Base-by-base conservation (phyloP, 2,888 invertebrate genomes). In the Teleiodes luculella region DNA sequence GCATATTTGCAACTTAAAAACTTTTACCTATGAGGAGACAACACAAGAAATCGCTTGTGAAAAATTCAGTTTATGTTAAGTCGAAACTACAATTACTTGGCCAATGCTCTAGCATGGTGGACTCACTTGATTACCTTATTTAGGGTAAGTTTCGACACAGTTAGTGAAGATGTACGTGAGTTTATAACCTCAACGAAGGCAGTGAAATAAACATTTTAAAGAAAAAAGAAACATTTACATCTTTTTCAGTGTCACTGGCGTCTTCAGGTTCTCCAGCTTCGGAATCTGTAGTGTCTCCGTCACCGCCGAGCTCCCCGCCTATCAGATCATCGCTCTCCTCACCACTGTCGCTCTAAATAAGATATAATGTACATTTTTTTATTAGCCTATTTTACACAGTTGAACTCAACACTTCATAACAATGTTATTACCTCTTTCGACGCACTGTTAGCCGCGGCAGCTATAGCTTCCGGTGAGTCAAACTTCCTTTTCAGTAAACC, bases 191-290 rank as follows among this genome's bases (percentile, higher is more conserved):
- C 3, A n/a, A n/a, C n/a, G n/a, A n/a, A n/a, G n/a, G n/a, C n/a
- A n/a, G n/a, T 11, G n/a, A 11, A 20, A n/a, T n/a, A 20, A 10
- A 1, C 11, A 2, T 6, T 36, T 20, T 4, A 41, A 10, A 24
- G 0, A 8, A 41, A 5, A 11, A 33, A 31, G n/a, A 36, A 35
- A 39, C 37, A 31, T 63, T 84, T 61, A 91, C 91, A 67, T 90
- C 90, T 63, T 71, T 74, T 66, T 89, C 85, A 18, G 76, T 76
- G 50, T 90, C 83, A 11, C 70, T 70, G 10, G 78, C 80, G n/a
- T 70, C 67, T 57, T 87, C 89, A 36, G 82, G 86, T 30, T 89
- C 91, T 52, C 83, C 86, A n/a, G 70, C 71, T 53, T 87, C 87
- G 0, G 87, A 84, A 63, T 87, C 86, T 0, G 85, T 78, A 1